Evolutionary conservation across 2,888 invertebrate genomes (phyloP).

Genomic region (Drosophila monieri): DNA sequence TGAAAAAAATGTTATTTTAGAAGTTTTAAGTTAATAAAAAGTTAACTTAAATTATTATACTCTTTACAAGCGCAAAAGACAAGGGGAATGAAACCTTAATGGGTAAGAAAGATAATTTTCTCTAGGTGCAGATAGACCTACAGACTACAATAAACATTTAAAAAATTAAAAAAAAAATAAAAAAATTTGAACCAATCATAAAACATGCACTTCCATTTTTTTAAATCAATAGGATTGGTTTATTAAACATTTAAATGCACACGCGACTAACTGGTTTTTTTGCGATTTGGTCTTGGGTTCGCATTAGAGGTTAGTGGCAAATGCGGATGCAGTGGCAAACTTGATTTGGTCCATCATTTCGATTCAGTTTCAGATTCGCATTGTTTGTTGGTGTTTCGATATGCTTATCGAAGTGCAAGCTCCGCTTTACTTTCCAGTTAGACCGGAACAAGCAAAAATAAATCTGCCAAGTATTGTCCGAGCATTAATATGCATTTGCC

Average conservation of each 20-base stretch:
- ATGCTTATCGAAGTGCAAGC: conserved; percentile 13
- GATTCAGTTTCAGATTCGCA: neutral
- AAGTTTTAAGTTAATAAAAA: no score
- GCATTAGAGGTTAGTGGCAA: neutral
- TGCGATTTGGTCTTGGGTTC: neutral
- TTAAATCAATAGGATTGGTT: neutral
- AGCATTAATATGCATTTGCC: conserved; percentile 8
- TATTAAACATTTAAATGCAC: conserved; percentile 2
- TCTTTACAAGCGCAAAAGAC: no score
- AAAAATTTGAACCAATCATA: no score
- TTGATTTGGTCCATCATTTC: neutral
- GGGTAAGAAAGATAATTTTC: no score
- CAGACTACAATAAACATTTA: no score
- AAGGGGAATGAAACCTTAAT: no score
- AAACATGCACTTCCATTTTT: neutral
- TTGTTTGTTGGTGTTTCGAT: neutral
- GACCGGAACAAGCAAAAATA: conserved; percentile 35
- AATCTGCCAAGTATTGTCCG: conserved; percentile 10
- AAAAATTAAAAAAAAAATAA: no score
- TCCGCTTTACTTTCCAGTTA: conserved; percentile 27
- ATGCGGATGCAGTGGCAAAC: conserved; percentile 5
- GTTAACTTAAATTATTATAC: no score
- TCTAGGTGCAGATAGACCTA: no score
- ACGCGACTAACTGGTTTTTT: neutral
- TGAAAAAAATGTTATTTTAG: no score